Evolutionary conservation across 2,113 vertebrate genomes (phyloP), one percentile per base, ranked within the genome.

Genomic region (Otolemur garnettii): DNA sequence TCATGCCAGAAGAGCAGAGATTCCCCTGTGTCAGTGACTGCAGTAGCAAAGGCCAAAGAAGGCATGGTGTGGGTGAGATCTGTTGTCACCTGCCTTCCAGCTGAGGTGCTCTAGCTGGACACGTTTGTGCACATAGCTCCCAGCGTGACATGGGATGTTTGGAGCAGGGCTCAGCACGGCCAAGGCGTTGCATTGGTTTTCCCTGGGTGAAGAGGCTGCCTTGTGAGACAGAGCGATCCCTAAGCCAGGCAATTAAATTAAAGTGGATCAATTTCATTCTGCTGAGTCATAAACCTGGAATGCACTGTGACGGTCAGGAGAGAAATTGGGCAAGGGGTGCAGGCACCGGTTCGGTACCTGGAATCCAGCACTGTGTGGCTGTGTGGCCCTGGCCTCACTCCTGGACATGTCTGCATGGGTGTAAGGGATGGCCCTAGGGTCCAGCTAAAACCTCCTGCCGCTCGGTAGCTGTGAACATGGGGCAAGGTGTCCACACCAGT

Each of bases 401-500:
- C 33, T 19, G 21, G 13, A 2, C 28, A 2, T 71, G 28, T 62
- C 22, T 19, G 26, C 4, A 21, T 4, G 7, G 9, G 0, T 3
- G 1, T 14, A 19, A 12, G 1, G 18, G 62, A 3, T 0, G 9
- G n/a, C 9, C 24, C n/a, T 42, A 9, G 21, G 5, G 24, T 24
- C 42, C 22, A 15, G 87, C 55, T 64, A 21, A 15, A 5, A 17
- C 4, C 33, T 1, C n/a, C 5, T 24, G 62, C 57, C 6, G 2
- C 30, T 8, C 28, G 15, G 18, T 4, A 4, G 15, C 22, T 59
- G 4, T 7, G 30, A 33, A 74, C 7, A 19, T 0, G 0, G n/a
- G 28, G 2, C 28, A 60, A 38, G 14, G 4, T 13, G 3, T 28
- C 57, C 17, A 0, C 2, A 1, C 19, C 14, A 1, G 68, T 4